phyloP scores from a whole-genome alignment of 2,797 vertebrate genomes.

The Myotis planiceps region DNA sequence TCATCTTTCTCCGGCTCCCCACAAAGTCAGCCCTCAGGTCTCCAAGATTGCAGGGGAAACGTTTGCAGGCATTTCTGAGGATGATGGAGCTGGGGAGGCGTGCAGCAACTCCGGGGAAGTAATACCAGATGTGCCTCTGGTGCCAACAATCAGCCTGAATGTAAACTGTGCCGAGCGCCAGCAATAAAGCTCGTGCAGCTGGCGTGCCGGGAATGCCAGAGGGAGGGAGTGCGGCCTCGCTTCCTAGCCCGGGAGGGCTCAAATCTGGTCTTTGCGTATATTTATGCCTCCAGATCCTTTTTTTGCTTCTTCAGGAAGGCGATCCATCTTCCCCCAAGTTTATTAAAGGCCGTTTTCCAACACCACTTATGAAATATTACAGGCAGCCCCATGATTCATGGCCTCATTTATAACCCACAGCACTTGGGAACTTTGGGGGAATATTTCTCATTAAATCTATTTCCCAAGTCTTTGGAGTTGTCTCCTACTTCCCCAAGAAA shows the following conservation, averaged over 20 bases:
- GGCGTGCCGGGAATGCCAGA: slow-evolving; percentile 67
- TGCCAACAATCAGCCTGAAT: slow-evolving; percentile 83
- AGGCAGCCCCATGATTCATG: slow-evolving; percentile 60
- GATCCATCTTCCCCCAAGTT: slow-evolving; percentile 82
- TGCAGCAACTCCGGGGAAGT: slow-evolving; percentile 82
- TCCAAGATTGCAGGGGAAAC: neutral
- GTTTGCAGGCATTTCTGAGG: slow-evolving; percentile 68
- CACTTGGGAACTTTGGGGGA: slow-evolving; percentile 74
- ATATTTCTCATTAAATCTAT: slow-evolving; percentile 81
- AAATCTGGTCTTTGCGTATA: slow-evolving; percentile 70
- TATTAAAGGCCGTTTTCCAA: slow-evolving; percentile 75
- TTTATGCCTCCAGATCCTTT: slow-evolving; percentile 78
- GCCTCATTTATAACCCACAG: slow-evolving; percentile 76
- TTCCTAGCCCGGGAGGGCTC: slow-evolving; percentile 73
- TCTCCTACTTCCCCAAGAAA: slow-evolving; percentile 19
- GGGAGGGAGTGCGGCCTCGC: slow-evolving; percentile 51
- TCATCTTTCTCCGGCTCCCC: neutral
- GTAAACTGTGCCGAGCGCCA: slow-evolving; percentile 80
- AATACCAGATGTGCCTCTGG: slow-evolving; percentile 85
- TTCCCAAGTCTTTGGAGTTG: slow-evolving; percentile 53
- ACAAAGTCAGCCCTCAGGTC: neutral
- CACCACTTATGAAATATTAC: slow-evolving; percentile 64
- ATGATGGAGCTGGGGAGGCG: slow-evolving; percentile 65
- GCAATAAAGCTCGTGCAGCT: slow-evolving; percentile 83
- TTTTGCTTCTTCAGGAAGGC: slow-evolving; percentile 77